Conservation (phyloP, 2,888 invertebrate genomes). For the Caenorhabditis becei region DNA sequence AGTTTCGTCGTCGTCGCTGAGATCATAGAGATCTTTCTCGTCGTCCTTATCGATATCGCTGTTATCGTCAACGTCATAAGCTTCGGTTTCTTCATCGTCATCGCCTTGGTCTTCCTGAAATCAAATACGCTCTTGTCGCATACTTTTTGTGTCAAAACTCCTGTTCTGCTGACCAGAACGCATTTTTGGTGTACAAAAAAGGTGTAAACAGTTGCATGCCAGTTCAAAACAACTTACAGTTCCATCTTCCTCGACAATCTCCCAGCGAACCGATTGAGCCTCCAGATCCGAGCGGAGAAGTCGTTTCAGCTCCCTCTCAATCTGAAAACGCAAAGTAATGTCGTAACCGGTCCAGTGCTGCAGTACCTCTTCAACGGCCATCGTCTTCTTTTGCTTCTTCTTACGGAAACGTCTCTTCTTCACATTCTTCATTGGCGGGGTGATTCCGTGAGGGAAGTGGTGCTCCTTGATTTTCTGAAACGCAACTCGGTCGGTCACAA, state of each 20-base stretch:
- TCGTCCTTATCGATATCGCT: slow-evolving; percentile 23
- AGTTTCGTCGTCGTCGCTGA: slow-evolving; percentile 21
- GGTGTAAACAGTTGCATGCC: no score
- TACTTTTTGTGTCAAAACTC: no score
- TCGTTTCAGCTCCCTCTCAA: slow-evolving; percentile 26
- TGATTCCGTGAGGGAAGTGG: slow-evolving; percentile 36
- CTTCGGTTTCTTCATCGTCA: not conserved
- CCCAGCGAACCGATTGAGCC: slow-evolving; percentile 33
- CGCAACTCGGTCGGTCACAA: not conserved
- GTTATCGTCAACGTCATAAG: slow-evolving; percentile 12
- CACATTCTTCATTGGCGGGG: slow-evolving; percentile 41
- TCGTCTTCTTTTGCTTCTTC: slow-evolving; percentile 41
- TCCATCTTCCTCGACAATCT: slow-evolving; percentile 37
- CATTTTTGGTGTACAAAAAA: no score
- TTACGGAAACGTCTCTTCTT: slow-evolving; percentile 89
- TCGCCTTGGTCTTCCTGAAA: slow-evolving; percentile 15
- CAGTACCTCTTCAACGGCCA: slow-evolving; percentile 41
- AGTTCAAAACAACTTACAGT: slow-evolving; percentile 13
- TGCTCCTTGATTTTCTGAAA: slow-evolving; percentile 27
- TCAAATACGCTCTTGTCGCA: not conserved
- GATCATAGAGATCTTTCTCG: slow-evolving; percentile 11
- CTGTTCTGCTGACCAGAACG: no score
- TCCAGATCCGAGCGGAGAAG: slow-evolving; percentile 33
- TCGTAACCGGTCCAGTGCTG: no score
- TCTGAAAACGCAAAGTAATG: slow-evolving; percentile 2